phyloP scores from a whole-genome alignment of 2,113 vertebrate genomes.

The Phyllostomus hastatus region DNA sequence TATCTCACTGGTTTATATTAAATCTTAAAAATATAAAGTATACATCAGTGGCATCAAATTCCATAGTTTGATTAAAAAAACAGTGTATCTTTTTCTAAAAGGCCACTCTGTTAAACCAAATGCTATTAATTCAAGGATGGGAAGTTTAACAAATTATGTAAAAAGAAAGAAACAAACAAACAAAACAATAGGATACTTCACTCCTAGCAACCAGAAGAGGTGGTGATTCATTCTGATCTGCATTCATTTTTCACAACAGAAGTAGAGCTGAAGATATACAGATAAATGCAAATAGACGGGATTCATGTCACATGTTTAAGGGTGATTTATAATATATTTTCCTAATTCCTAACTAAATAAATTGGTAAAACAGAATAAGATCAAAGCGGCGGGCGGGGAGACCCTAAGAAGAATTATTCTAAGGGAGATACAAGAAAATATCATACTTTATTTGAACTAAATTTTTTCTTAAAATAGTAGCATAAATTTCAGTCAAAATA shows the following conservation, averaged over 20 bases:
- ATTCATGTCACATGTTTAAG: background rate
- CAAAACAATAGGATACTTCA: background rate
- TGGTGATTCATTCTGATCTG: background rate
- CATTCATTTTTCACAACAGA: background rate
- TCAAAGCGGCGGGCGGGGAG: background rate
- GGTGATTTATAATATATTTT: background rate
- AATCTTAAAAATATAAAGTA: constrained; percentile 4
- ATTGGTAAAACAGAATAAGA: background rate
- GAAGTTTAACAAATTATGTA: constrained; percentile 26
- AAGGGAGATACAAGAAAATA: background rate
- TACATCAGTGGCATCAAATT: background rate
- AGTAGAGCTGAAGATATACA: background rate
- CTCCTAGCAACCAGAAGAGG: background rate
- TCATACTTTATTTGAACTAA: background rate
- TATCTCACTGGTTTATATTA: background rate
- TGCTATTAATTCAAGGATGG: constrained; percentile 43
- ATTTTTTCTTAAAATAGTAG: background rate
- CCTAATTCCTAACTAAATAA: background rate
- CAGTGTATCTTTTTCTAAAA: background rate
- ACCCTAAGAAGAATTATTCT: background rate
- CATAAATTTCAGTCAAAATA: background rate
- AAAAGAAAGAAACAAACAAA: background rate
- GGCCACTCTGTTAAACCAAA: background rate
- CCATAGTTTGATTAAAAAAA: constrained; percentile 14
- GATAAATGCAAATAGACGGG: background rate